Evolutionary conservation across 2,113 vertebrate genomes (phyloP).

Genomic region (Gnathonemus echidnorhynchus): DNA sequence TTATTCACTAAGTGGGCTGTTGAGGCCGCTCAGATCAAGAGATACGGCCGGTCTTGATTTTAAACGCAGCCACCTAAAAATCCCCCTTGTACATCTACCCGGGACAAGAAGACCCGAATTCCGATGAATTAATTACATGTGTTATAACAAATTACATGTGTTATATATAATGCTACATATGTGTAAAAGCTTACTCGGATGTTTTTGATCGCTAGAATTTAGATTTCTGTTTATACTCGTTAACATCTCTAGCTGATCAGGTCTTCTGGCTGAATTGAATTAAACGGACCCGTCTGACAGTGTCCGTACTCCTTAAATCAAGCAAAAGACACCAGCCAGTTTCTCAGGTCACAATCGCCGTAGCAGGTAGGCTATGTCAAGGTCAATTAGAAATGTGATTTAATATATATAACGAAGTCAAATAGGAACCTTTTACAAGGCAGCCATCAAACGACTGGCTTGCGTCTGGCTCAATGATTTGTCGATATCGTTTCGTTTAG

Average conservation of each 20-base stretch:
- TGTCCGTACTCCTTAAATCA: neutral
- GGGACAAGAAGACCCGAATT: neutral
- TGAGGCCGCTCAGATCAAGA: neutral
- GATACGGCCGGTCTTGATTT: neutral
- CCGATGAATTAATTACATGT: neutral
- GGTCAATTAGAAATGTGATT: neutral
- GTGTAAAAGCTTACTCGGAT: neutral
- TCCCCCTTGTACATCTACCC: neutral
- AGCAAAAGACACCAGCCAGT: neutral
- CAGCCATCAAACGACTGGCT: neutral
- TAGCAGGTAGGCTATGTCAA: neutral
- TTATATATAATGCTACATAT: neutral
- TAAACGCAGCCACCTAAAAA: neutral
- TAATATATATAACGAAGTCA: neutral
- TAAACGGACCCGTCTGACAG: neutral
- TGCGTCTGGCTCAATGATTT: neutral
- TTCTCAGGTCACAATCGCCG: neutral
- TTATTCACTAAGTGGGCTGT: neutral
- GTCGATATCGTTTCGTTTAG: neutral
- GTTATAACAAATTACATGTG: neutral
- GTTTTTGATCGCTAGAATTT: neutral
- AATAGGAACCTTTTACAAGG: neutral
- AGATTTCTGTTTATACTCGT: neutral
- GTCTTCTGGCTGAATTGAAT: neutral
- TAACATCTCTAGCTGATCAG: neutral